Conservation (phyloP, 2,797 vertebrate genomes). For the Lates japonicus region DNA sequence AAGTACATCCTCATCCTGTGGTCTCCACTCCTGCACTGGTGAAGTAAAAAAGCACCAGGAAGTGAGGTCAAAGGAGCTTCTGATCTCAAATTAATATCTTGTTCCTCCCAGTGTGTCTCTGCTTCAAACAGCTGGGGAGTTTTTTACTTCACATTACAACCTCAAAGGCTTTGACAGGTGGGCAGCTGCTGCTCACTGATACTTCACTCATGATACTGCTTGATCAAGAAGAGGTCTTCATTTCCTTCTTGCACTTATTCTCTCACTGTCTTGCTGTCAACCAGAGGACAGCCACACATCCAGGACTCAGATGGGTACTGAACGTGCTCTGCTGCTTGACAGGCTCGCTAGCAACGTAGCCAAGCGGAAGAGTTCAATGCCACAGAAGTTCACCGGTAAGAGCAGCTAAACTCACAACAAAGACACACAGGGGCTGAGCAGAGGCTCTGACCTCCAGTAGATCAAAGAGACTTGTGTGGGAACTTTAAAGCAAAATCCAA, state of each 20-base stretch:
- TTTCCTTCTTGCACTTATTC: constrained; percentile 33
- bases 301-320: constrained; percentile 92
- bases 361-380: constrained; percentile 97
- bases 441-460: not conserved
- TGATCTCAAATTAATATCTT: constrained; percentile 68
- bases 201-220: constrained; percentile 34
- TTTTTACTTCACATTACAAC: constrained; percentile 8
- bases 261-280: constrained; percentile 54
- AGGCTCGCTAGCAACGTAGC: constrained; percentile 96
- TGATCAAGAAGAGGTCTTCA: constrained; percentile 14
- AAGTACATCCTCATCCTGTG: constrained; percentile 82
- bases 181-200: constrained; percentile 34
- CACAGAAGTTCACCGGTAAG: constrained; percentile 98
- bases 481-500: not conserved
- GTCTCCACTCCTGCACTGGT: constrained; percentile 65
- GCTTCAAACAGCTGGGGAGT: constrained; percentile 5
- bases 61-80: constrained; percentile 74
- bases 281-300: constrained; percentile 86
- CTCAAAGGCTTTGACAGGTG: constrained; percentile 10
- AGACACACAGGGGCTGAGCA: not conserved
- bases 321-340: constrained; percentile 94
- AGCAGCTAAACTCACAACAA: constrained; percentile 31
- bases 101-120: constrained; percentile 33
- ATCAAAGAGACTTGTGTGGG: not conserved
- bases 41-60: constrained; percentile 69